These are phyloP conservation scores for Caloenas nicobarica DNA, from an alignment of 2,113 vertebrate species.

Conservation along the genomic window DNA sequence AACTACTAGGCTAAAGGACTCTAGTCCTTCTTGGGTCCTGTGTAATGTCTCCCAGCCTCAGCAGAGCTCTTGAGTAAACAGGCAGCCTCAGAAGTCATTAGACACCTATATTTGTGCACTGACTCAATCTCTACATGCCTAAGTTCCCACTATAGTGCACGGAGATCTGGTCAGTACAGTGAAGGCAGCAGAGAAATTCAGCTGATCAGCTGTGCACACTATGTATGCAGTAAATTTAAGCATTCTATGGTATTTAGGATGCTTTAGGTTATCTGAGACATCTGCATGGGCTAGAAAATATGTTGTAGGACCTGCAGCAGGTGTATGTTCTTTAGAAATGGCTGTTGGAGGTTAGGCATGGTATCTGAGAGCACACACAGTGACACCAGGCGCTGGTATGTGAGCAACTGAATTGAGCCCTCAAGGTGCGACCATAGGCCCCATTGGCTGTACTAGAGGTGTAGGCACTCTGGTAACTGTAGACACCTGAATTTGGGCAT, in stretches of 20 bases:
- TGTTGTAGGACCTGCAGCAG: background rate
- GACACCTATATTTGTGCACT: background rate
- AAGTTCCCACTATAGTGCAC: background rate
- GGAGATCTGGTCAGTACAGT: background rate
- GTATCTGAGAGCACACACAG: background rate
- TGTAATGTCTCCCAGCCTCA: background rate
- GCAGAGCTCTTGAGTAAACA: background rate
- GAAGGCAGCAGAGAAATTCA: background rate
- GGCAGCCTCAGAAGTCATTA: background rate
- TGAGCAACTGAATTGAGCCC: background rate
- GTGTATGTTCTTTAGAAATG: background rate
- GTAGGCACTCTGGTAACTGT: background rate
- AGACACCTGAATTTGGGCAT: background rate
- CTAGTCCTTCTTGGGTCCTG: background rate
- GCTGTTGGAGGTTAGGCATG: background rate
- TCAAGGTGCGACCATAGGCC: background rate
- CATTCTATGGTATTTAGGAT: background rate
- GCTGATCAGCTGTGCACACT: too few relatives aligned
- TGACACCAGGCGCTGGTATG: background rate
- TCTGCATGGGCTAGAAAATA: background rate
- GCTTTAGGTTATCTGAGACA: background rate
- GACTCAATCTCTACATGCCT: background rate
- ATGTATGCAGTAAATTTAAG: background rate
- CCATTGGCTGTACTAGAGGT: background rate
- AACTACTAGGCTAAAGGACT: background rate